phyloP scores from a whole-genome alignment of 37 sponge, comb jelly and placozoan species.

The Axinella damicornis region DNA sequence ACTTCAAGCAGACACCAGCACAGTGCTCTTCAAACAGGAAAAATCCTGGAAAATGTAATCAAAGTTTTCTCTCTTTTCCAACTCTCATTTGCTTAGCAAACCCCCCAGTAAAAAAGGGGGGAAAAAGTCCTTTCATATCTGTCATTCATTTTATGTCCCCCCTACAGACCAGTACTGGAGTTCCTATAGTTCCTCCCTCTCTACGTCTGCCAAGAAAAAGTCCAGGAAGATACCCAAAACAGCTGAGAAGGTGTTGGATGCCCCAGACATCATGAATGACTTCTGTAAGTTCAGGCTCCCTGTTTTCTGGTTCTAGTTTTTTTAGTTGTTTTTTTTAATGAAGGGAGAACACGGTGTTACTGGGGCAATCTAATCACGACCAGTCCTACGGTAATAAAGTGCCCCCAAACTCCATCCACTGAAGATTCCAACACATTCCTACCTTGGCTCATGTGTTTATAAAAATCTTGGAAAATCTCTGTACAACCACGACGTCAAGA shows the following conservation, averaged over 20 bases:
- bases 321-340: neutral
- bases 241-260: constrained; percentile 90
- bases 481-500: too few relatives aligned
- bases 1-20: constrained; percentile 33
- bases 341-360: too few relatives aligned
- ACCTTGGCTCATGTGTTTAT: too few relatives aligned
- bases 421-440: neutral
- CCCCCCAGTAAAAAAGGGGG: too few relatives aligned
- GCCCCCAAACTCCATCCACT: too few relatives aligned
- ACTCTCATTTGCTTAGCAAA: too few relatives aligned
- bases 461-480: too few relatives aligned
- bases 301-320: neutral
- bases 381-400: too few relatives aligned
- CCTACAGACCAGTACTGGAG: constrained; percentile 54
- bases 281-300: constrained; percentile 66
- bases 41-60: constrained; percentile 16
- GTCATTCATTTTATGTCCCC: neutral
- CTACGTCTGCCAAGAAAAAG: constrained; percentile 15
- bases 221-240: constrained; percentile 62
- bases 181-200: neutral
- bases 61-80: too few relatives aligned
- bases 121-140: too few relatives aligned
- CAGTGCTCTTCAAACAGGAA: neutral
- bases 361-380: too few relatives aligned
- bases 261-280: constrained; percentile 87